phyloP scores from a whole-genome alignment of 2,113 vertebrate genomes.

The Rhagologus leucostigma region DNA sequence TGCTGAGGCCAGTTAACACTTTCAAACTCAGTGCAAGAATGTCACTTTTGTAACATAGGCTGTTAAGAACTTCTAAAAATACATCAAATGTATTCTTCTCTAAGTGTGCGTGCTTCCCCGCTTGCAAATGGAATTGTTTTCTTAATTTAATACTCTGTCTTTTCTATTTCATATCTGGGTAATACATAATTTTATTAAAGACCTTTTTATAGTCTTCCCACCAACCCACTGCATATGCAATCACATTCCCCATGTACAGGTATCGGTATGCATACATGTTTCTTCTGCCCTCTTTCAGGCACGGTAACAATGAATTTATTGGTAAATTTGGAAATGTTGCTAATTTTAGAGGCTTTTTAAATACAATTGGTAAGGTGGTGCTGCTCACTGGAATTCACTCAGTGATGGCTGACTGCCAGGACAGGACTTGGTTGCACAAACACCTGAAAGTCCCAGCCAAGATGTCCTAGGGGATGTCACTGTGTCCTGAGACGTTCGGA shows the following conservation, averaged over 20 bases:
- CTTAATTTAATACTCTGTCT: not conserved
- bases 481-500: not conserved
- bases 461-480: accelerated
- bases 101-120: not conserved
- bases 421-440: not conserved
- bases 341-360: not conserved
- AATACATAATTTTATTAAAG: not conserved
- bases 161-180: not conserved
- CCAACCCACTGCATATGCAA: not conserved
- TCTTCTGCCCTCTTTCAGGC: not conserved
- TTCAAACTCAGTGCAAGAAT: not conserved
- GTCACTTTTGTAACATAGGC: not conserved
- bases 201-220: not conserved
- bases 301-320: not conserved
- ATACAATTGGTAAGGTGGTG: not conserved
- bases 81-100: not conserved
- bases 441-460: not conserved
- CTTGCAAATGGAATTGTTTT: not conserved
- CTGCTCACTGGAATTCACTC: not conserved
- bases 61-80: not conserved
- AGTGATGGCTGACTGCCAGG: not conserved
- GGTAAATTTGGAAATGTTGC: not conserved
- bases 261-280: not conserved
- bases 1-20: not conserved
- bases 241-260: not conserved